Evolutionary conservation across 2,113 vertebrate species (phyloP).

Genomic region (Baryphthengus martii): DNA sequence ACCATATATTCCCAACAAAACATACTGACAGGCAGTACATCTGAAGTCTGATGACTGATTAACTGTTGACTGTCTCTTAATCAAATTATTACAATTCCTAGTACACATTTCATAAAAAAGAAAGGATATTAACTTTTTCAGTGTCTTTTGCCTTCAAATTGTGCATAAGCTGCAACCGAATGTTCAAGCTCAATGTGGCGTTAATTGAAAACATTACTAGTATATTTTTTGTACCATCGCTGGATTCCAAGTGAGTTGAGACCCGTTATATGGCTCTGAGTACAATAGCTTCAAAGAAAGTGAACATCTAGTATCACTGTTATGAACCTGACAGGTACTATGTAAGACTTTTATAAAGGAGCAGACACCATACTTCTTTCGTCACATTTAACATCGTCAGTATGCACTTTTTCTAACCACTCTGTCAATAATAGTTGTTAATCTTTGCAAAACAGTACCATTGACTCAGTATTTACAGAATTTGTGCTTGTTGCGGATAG

Average conservation of each 20-base stretch:
- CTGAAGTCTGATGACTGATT: not conserved
- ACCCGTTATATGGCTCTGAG: not conserved
- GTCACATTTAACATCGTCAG: not conserved
- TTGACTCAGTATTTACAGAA: not conserved
- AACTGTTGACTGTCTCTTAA: not conserved
- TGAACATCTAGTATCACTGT: not conserved
- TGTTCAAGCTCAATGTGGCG: not conserved
- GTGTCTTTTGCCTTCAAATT: not conserved
- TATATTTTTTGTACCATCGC: not conserved
- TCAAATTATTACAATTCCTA: not conserved
- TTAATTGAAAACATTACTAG: not conserved
- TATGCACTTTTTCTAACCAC: not conserved
- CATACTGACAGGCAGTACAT: not conserved
- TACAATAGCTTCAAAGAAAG: not conserved
- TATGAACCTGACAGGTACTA: not conserved
- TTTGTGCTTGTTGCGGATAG: not conserved
- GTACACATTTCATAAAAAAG: not conserved
- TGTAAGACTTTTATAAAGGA: not conserved
- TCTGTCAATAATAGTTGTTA: not conserved
- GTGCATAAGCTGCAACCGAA: not conserved
- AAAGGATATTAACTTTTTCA: not conserved
- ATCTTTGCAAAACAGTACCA: not conserved
- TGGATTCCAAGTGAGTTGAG: not conserved
- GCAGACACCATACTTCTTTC: not conserved
- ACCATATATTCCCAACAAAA: not conserved